A percentile compares a stretch with the other conserved stretches of the same genome.
Conservation (phyloP, 2,797 vertebrate species). For the Peromyscus aztecus region DNA sequence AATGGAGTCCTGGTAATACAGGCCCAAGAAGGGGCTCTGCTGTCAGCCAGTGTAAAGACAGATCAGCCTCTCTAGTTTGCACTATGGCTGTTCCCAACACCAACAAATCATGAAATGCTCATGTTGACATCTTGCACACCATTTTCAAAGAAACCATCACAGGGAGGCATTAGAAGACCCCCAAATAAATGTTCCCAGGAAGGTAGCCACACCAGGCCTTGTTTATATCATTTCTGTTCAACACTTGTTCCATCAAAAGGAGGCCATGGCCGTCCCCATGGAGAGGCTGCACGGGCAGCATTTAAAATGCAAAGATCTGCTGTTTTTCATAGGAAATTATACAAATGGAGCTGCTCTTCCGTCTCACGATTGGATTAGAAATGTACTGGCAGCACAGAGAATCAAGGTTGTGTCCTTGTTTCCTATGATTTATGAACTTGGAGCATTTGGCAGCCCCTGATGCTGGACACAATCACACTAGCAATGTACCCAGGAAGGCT, state of each 20-base stretch:
- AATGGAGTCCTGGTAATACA: too few relatives aligned
- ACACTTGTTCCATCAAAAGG: constrained; percentile 67
- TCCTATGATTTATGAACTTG: constrained; percentile 79
- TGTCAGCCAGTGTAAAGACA: background rate
- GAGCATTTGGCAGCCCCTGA: background rate
- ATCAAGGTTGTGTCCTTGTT: constrained; percentile 86
- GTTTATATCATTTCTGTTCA: constrained; percentile 5
- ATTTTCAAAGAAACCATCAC: background rate
- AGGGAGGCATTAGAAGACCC: background rate
- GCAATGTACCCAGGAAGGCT: background rate
- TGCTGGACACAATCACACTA: background rate
- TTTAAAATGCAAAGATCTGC: constrained; percentile 82
- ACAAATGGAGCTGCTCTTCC: constrained; percentile 84
- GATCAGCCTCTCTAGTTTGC: constrained; percentile 25
- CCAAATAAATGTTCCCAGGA: fast-evolving
- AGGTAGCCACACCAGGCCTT: background rate
- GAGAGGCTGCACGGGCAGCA: constrained; percentile 65
- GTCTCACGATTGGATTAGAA: constrained; percentile 80
- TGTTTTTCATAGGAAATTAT: constrained; percentile 83
- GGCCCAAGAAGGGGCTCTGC: background rate
- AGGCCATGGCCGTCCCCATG: background rate
- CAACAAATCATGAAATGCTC: constrained; percentile 46
- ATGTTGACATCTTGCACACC: constrained; percentile 42
- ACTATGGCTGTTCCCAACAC: background rate
- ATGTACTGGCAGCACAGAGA: constrained; percentile 74